Base-by-base conservation (phyloP, 2,888 invertebrate species). In the Agrenia bidenticulata region DNA sequence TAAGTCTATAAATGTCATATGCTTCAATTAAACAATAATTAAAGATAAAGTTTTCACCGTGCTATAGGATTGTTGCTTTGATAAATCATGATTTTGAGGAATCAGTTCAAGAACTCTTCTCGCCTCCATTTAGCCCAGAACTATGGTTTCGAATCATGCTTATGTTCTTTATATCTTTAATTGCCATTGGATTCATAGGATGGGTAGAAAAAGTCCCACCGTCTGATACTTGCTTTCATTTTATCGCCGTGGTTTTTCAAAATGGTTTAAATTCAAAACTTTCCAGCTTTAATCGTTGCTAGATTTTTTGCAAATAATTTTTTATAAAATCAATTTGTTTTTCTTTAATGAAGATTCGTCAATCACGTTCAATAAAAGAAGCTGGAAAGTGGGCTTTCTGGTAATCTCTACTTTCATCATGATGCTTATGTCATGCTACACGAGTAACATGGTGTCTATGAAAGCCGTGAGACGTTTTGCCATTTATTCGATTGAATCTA, bases 391-490 rank as follows among this genome's bases (percentile, higher is more conserved):
- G 32, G 57, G 58, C 1, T 54, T 64, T 1, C 21, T 61, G 5
- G 9, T 41, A 9, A 23, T 64, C 9, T 63, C 68, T 32, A 24
- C 65, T 13, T 24, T 59, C 17, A 41, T 61, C 1, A 26, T 68
- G 13, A 57, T 67, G n/a, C 27, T 73, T 17, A 63, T 63, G 63
- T 61, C 66, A 19, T 60, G 59, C 2, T 73, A 66, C 53, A 63
- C 73, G 1, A 71, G 66, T 13, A 64, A 57, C 15, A 64, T 71
- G 59, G 63, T 68, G 7, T 68, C 71, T 1, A 68, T 70, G n/a
- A 60, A 63, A 23, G 56, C 72, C 1, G 62, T 70, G 9, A 63
- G 63, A 24, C 63, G 51, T 1, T 73, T 61, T 39, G 23, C 63
- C 0, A 60, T 73, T 1, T 54, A 66, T 42, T 69, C 73, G 1